phyloP scores from a whole-genome alignment of 2,888 invertebrate genomes.

The Trachelus tabidus region DNA sequence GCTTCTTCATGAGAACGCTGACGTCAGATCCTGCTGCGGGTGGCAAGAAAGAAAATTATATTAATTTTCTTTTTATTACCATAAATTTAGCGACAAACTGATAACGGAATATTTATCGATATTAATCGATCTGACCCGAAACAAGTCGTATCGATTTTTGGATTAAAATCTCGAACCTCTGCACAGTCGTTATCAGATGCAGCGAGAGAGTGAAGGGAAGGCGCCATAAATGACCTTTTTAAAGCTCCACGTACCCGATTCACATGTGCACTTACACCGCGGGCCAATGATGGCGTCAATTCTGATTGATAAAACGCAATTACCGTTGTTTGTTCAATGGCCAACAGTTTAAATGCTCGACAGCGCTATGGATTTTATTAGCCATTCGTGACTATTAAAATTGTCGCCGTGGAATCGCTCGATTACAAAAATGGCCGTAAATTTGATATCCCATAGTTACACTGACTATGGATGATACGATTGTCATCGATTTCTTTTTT shows the following conservation, averaged over 20 bases:
- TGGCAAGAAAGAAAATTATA: neutral
- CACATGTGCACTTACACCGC: neutral
- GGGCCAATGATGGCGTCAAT: conserved; percentile 22
- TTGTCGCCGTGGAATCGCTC: neutral
- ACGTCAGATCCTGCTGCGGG: conserved; percentile 40
- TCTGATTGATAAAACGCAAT: conserved; percentile 41
- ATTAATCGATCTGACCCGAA: neutral
- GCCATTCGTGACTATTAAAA: neutral
- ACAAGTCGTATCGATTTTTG: neutral
- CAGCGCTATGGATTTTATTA: neutral
- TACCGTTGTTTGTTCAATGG: conserved; percentile 32
- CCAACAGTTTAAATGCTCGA: conserved; percentile 31
- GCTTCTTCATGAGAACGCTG: conserved; percentile 50
- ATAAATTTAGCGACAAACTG: neutral
- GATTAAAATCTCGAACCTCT: neutral
- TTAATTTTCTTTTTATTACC: neutral
- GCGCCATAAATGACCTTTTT: neutral
- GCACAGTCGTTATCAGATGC: neutral
- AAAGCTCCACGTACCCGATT: neutral
- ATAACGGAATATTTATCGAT: neutral
- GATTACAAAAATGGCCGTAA: neutral
- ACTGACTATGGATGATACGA: neutral
- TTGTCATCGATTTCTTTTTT: neutral
- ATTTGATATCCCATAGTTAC: neutral
- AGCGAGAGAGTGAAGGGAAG: neutral